These are phyloP conservation scores for Noturus placidus DNA, from an alignment of 2,113 vertebrate species.

Conservation along the genomic window DNA sequence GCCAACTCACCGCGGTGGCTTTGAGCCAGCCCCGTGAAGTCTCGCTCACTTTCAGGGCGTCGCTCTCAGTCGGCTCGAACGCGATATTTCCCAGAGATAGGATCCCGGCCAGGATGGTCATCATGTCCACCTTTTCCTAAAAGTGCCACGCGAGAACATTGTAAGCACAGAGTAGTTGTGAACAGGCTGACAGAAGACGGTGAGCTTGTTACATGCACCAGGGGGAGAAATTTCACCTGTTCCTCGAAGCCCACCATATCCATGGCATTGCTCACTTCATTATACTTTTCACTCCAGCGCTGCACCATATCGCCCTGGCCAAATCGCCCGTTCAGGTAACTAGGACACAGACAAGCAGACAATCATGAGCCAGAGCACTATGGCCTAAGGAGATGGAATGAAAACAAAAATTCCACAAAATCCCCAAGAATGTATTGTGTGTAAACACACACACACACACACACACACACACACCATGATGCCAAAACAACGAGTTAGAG, in stretches of 20 bases:
- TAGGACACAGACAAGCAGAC: slow-evolving; percentile 45
- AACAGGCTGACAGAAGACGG: background rate
- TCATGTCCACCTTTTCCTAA: slow-evolving; percentile 78
- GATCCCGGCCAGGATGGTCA: slow-evolving; percentile 73
- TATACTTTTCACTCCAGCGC: slow-evolving; percentile 69
- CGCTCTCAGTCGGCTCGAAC: slow-evolving; percentile 69
- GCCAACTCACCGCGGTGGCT: slow-evolving; percentile 72
- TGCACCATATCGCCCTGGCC: slow-evolving; percentile 59
- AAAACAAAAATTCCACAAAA: slow-evolving; percentile 1
- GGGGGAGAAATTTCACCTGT: slow-evolving; percentile 64
- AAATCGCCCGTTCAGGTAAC: slow-evolving; percentile 70
- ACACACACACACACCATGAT: background rate
- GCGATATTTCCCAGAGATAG: slow-evolving; percentile 76
- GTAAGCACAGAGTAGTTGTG: background rate
- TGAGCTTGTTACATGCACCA: background rate
- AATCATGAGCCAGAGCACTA: background rate
- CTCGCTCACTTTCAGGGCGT: slow-evolving; percentile 64
- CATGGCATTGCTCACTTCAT: slow-evolving; percentile 74
- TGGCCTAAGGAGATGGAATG: background rate
- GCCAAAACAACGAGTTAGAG: background rate
- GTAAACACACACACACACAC: no score
- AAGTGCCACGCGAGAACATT: background rate
- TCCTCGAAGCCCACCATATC: slow-evolving; percentile 79
- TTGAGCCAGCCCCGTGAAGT: slow-evolving; percentile 71
- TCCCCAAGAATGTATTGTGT: background rate